Base-by-base conservation (phyloP, 1,140 invertebrate genomes). In the Lycorma delicatula region DNA sequence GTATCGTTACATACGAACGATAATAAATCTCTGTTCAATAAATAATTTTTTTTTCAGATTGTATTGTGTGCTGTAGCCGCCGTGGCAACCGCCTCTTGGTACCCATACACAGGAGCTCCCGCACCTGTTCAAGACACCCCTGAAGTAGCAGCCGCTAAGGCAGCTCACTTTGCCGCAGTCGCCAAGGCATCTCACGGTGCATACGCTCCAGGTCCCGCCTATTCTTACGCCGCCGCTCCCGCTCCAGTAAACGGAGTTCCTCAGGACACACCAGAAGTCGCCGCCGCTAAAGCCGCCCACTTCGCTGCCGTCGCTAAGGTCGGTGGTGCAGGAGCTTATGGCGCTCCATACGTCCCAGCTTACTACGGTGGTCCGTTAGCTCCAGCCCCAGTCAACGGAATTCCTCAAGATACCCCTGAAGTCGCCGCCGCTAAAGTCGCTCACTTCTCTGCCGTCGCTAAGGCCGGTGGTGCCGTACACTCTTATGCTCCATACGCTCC, bases 211-310 rank as follows among this genome's bases (percentile, higher is more conserved):
- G 75, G 75, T 62, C 78, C 77, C 26, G 78, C 79, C 63, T 74
- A 77, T n/a, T 73, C 75, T 7, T 79, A 79, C 62, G 70, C 73
- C 49, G 75, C 75, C 18, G 76, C 78, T 60, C 79, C 56, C 56
- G 78, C 79, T 28, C n/a, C n/a, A n/a, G n/a, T n/a, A n/a, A n/a
- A n/a, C n/a, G 55, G 9, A n/a, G 25, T 60, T 48, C 60, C 58
- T 22, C 73, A 75, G 38, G 80, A 81, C 60, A 80, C 79, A 2
- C 77, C 78, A 29, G 80, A 81, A 69, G 79, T 81, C 3, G 76
- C 77, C 44, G 75, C 75, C 41, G 79, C 80, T 38, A 79, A 79
- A 66, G 77, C 77, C 18, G 74, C 70, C 3, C 79, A 80, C 61
- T 77, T 77, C 64, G 74, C 76, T 53, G 78, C 59, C 46, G 29